Percentiles rank a stretch among this genome's conserved stretches.
These are phyloP conservation scores for Lucilia cuprina DNA, from an alignment of 1,140 invertebrate genomes.

Conservation along the genomic window DNA sequence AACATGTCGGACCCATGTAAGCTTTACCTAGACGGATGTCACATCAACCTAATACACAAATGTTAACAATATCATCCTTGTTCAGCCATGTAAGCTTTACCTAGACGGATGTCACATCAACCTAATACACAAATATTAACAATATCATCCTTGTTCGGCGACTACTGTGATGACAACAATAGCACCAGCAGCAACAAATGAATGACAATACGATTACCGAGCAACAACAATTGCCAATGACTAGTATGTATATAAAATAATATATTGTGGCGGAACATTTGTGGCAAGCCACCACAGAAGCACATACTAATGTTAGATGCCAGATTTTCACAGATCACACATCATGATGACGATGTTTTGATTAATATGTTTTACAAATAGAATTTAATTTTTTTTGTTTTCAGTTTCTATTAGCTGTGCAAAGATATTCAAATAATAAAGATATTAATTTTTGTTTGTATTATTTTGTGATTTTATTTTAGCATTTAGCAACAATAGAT, in stretches of 20 bases:
- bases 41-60: not conserved
- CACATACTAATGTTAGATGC: not conserved
- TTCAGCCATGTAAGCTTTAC: too few species aligned
- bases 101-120: too few species aligned
- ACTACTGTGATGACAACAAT: not conserved
- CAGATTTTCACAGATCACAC: not conserved
- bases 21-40: too few species aligned
- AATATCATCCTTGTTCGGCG: not conserved
- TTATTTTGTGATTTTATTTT: not conserved
- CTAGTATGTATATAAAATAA: not conserved
- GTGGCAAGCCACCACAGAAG: not conserved
- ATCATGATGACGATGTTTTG: constrained; percentile 1
- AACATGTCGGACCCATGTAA: too few species aligned
- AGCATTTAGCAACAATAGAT: not conserved
- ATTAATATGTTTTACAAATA: not conserved
- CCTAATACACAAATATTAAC: not conserved
- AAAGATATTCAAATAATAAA: not conserved
- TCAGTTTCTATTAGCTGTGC: not conserved
- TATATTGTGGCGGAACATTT: not conserved
- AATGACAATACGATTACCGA: not conserved
- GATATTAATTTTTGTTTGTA: not conserved
- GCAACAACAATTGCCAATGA: not conserved
- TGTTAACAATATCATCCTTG: not conserved
- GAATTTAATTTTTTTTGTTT: not conserved
- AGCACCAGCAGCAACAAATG: not conserved